phyloP scores from a whole-genome alignment of 35 echinoderm and acorn worm species.

The Holothuria glaberrima region DNA sequence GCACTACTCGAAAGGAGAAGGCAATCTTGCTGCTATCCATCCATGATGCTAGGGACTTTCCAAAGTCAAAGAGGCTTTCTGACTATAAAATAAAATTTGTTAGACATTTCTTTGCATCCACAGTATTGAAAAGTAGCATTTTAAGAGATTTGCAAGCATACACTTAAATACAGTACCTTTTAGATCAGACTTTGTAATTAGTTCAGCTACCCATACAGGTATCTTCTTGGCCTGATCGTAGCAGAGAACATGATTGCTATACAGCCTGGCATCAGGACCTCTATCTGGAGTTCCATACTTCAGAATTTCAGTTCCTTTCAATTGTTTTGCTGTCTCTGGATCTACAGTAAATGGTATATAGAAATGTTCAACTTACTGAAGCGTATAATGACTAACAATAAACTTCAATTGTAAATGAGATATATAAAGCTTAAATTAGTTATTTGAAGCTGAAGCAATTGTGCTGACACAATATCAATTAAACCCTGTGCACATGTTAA shows the following conservation, averaged over 20 bases:
- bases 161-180: conserved; percentile 65
- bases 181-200: conserved; percentile 75
- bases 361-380: not conserved
- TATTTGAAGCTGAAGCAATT: not conserved
- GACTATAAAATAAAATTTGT: too few species aligned
- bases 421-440: too few species aligned
- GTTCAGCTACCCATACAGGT: conserved; percentile 96
- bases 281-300: conserved; percentile 93
- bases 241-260: conserved; percentile 86
- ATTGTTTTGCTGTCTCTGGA: not conserved
- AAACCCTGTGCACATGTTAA: not conserved
- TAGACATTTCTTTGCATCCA: too few species aligned
- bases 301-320: conserved; percentile 55
- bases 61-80: too few species aligned
- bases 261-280: conserved; percentile 67
- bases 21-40: too few species aligned
- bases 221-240: conserved; percentile 87
- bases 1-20: too few species aligned
- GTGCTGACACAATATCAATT: not conserved
- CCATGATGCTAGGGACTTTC: too few species aligned
- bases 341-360: not conserved
- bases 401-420: not conserved
- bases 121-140: too few species aligned
- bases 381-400: not conserved
- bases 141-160: too few species aligned